A percentile compares a stretch with the other conserved stretches of the same genome.
These are phyloP conservation scores for Girardinus metallicus DNA, from an alignment of 2,797 vertebrate species.

Conservation along the genomic window DNA sequence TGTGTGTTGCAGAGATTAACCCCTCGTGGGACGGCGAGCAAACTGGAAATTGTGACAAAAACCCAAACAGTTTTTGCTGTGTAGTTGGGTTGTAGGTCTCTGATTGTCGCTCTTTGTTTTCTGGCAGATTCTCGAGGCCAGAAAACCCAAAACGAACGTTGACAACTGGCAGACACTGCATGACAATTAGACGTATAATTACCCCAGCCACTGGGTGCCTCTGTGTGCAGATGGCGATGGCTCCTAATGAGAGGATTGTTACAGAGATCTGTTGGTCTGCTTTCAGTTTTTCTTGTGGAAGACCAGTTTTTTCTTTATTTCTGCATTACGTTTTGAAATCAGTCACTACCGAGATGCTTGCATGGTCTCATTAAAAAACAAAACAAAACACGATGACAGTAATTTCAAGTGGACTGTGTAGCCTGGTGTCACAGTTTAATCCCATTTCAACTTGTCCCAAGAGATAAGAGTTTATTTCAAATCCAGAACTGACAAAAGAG, in stretches of 20 bases:
- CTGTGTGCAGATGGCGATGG: conserved; percentile 65
- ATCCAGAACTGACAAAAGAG: not conserved
- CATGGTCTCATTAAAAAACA: not conserved
- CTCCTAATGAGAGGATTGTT: conserved; percentile 66
- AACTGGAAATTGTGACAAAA: conserved; percentile 76
- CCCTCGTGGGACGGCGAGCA: conserved; percentile 65
- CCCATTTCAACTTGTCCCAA: not conserved
- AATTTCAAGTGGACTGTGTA: not conserved
- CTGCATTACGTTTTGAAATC: not conserved
- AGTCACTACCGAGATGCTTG: not conserved
- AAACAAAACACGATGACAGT: not conserved
- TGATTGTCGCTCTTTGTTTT: conserved; percentile 51
- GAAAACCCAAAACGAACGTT: conserved; percentile 72
- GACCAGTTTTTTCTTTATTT: no score
- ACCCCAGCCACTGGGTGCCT: conserved; percentile 61
- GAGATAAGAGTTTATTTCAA: not conserved
- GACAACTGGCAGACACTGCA: conserved; percentile 66
- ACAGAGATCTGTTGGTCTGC: conserved; percentile 35
- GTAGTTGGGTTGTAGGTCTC: conserved; percentile 66
- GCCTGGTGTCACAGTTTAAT: not conserved
- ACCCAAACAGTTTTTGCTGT: conserved; percentile 72
- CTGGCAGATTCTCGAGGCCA: conserved; percentile 65
- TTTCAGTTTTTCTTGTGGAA: not conserved
- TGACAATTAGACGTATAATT: conserved; percentile 76
- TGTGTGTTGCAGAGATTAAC: conserved; percentile 68